Base-by-base conservation (phyloP, 2,888 invertebrate genomes). In the Lithodes maja region DNA sequence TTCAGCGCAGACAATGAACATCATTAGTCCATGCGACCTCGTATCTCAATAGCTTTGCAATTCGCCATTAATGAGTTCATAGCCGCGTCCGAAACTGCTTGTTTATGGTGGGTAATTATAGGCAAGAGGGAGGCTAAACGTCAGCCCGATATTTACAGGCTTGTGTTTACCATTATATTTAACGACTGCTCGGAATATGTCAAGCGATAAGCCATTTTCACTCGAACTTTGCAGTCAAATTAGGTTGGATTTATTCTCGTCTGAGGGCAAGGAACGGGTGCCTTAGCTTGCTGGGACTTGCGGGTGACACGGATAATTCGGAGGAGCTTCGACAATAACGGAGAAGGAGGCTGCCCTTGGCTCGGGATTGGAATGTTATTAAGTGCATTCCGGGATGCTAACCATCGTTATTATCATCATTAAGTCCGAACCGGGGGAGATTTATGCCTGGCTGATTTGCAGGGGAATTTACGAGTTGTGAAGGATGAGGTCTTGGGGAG, bases 1-100 rank as follows among this genome's bases (percentile, higher is more conserved):
- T 88, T 88, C 88, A 88, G 88, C 84, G 88, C 88, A 88, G 88
- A 88, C 88, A 88, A 88, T 88, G 88, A 85, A 85, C 80, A 88
- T 88, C 88, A 88, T 88, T 88, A 88, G 88, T 88, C 88, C 85
- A 88, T 88, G 88, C 88, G 88, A 88, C 75, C 88, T 85, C 84
- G 88, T 85, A 84, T 88, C 88, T 88, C 88, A 84, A 88, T 84
- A 88, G 88, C 88, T 88, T 80, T 88, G 88, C 88, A 88, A 88
- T 88, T 88, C 88, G 75, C 88, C 80, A 88, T 88, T 88, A 88
- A 88, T 88, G 88, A 88, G 88, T 88, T 88, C 88, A 85, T 84
- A 85, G 84, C 84, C 74, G 88, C 88, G 88, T 88, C 84, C 88
- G 88, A 88, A 88, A 85, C 88, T 85, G 88, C 85, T 85, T 88